These are phyloP conservation scores for Maccullochella peelii DNA, from an alignment of 2,113 vertebrate species.

Conservation along the genomic window DNA sequence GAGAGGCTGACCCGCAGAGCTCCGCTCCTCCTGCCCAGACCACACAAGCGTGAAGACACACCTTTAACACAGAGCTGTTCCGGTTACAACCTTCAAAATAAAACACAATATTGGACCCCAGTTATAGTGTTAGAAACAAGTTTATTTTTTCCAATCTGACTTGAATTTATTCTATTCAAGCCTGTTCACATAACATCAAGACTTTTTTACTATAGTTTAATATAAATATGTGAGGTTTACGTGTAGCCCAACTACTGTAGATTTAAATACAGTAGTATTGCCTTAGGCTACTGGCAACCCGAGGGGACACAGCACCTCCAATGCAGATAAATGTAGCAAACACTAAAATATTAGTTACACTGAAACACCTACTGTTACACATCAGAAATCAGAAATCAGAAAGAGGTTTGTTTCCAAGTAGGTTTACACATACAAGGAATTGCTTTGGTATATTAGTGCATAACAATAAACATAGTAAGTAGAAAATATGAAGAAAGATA, in stretches of 20 bases:
- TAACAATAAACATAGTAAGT: too few species aligned
- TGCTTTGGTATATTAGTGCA: too few species aligned
- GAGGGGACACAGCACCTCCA: too few species aligned
- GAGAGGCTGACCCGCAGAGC: neutral
- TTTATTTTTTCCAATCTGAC: too few species aligned
- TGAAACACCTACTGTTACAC: neutral
- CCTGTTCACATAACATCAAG: neutral
- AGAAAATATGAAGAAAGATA: too few species aligned
- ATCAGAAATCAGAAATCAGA: too few species aligned
- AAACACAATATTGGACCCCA: neutral
- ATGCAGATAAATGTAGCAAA: neutral
- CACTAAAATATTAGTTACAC: too few species aligned
- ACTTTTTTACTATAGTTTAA: neutral
- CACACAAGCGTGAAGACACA: accelerated
- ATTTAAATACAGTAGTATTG: neutral
- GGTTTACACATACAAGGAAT: too few species aligned
- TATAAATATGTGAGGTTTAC: neutral
- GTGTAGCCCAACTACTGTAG: neutral
- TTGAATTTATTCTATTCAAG: neutral
- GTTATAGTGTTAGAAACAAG: too few species aligned
- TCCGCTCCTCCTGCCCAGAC: neutral
- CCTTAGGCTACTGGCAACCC: neutral
- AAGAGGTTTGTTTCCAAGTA: too few species aligned
- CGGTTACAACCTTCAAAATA: constrained; percentile 39
- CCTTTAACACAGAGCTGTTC: neutral